Percentiles rank a stretch among this genome's conserved stretches.
Evolutionary conservation across 2,888 invertebrate genomes (phyloP).

Genomic region (Andrena bucephala): DNA sequence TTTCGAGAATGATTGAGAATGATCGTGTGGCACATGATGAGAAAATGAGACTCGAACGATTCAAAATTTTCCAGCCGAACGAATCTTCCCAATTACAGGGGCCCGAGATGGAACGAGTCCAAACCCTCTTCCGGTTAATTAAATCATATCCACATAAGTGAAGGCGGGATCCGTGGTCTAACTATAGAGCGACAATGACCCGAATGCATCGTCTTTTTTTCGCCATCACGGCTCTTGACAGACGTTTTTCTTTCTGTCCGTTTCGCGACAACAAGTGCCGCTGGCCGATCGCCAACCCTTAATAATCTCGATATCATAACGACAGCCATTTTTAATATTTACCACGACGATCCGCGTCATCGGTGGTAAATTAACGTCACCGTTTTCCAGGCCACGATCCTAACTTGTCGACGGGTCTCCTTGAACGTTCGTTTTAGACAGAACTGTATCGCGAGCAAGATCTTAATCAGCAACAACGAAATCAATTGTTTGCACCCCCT

Average conservation of each 20-base stretch:
- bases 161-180: slow-evolving; percentile 60
- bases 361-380: slow-evolving; percentile 4
- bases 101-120: slow-evolving; percentile 19
- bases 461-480: too few species aligned
- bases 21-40: not conserved
- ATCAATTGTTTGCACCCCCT: too few species aligned
- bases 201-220: slow-evolving; percentile 73
- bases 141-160: slow-evolving; percentile 25
- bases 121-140: slow-evolving; percentile 26
- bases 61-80: not conserved
- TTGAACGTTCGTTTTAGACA: slow-evolving; percentile 3
- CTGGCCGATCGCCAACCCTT: slow-evolving; percentile 58
- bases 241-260: slow-evolving; percentile 37
- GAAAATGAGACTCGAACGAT: not conserved
- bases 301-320: slow-evolving; percentile 35
- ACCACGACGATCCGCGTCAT: not conserved
- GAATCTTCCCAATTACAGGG: slow-evolving; percentile 8
- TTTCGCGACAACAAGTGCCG: slow-evolving; percentile 46
- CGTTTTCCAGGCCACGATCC: slow-evolving; percentile 7
- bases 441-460: not conserved
- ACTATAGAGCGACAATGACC: slow-evolving; percentile 84
- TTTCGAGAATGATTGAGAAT: not conserved
- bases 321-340: slow-evolving; percentile 7
- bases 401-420: slow-evolving; percentile 4
- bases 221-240: not conserved